phyloP scores from a whole-genome alignment of 2,797 vertebrate species.

The Gephyroberyx darwinii region DNA sequence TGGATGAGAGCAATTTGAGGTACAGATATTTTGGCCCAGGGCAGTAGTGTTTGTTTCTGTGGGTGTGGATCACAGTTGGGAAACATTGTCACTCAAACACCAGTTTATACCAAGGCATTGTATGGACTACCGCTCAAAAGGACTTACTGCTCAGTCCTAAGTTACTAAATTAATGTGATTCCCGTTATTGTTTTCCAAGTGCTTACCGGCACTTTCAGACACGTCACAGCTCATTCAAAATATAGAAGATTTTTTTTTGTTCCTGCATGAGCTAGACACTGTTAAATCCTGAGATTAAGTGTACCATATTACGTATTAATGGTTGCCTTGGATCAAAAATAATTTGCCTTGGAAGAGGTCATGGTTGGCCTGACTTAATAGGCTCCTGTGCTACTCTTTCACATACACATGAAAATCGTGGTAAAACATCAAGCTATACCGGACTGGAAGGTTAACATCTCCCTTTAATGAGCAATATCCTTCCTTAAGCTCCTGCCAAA shows the following conservation, averaged over 20 bases:
- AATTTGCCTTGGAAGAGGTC: conserved; percentile 29
- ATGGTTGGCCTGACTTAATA: conserved; percentile 13
- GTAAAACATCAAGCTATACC: conserved; percentile 55
- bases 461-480: conserved; percentile 76
- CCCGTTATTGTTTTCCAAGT: background rate
- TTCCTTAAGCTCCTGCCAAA: conserved; percentile 77
- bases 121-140: background rate
- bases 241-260: conserved; percentile 3
- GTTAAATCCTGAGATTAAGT: background rate
- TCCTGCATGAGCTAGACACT: background rate
- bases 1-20: conserved; percentile 98
- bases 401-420: conserved; percentile 24
- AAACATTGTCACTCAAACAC: background rate
- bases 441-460: conserved; percentile 64
- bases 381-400: conserved; percentile 22
- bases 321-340: conserved; percentile 2
- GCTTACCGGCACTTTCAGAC: background rate
- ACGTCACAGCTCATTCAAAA: background rate
- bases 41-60: conserved; percentile 1
- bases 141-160: background rate
- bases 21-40: conserved; percentile 62
- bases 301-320: background rate
- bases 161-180: background rate
- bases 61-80: background rate
- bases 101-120: background rate